Percentiles rank a stretch among this genome's conserved stretches.
Evolutionary conservation across 2,888 invertebrate genomes (phyloP).

Genomic region (Andrena fulva): DNA sequence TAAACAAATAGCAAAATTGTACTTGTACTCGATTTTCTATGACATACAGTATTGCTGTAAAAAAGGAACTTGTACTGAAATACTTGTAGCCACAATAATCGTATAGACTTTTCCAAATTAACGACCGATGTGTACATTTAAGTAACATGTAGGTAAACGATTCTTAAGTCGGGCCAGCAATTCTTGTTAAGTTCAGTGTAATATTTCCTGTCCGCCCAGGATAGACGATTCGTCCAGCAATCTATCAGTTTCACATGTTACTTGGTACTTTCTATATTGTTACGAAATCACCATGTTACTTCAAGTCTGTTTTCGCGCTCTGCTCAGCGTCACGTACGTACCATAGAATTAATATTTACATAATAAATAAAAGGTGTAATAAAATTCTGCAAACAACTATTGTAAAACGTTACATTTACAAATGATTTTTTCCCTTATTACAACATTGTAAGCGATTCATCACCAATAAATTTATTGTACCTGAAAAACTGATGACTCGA

Average conservation of each 20-base stretch:
- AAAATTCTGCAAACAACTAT: conserved; percentile 68
- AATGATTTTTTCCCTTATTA: conserved; percentile 48
- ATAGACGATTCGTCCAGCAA: conserved; percentile 29
- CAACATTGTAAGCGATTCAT: conserved; percentile 27
- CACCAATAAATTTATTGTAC: conserved; percentile 35
- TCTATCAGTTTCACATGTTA: conserved; percentile 48
- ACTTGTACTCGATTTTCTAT: conserved; percentile 27
- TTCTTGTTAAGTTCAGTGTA: conserved; percentile 37
- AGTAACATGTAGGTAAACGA: conserved; percentile 24
- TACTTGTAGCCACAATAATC: conserved; percentile 24
- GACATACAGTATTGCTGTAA: conserved; percentile 11
- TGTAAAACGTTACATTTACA: conserved; percentile 38
- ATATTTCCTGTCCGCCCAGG: conserved; percentile 13
- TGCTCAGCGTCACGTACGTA: conserved; percentile 75
- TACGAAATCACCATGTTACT: conserved; percentile 59
- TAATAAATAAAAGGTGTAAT: conserved; percentile 79
- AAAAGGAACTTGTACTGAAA: conserved; percentile 4
- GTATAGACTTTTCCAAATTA: conserved; percentile 19
- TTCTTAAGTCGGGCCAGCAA: conserved; percentile 40
- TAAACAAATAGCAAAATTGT: conserved; percentile 20
- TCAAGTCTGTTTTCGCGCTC: conserved; percentile 76
- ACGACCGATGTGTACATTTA: background rate
- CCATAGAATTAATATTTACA: conserved; percentile 76
- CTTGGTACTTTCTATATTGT: conserved; percentile 55
- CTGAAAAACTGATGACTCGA: background rate